Base-by-base conservation (phyloP, 2,113 vertebrate genomes). In the Balaeniceps rex region DNA sequence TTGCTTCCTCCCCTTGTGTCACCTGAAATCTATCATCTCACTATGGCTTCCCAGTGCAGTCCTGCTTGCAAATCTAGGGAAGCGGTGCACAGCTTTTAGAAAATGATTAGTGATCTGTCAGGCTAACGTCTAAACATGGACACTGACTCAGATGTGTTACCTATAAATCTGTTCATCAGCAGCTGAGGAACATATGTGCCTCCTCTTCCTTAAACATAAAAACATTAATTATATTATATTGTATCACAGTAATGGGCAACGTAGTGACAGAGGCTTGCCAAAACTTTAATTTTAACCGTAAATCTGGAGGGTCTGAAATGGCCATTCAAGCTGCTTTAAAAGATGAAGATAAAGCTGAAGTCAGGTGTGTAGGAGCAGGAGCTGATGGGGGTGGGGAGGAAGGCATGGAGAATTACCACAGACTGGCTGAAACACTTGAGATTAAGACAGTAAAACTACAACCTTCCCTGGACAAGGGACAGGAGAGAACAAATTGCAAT, bases 151-250 rank as follows among this genome's bases (percentile, higher is more conserved):
- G 77, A 93, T 78, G 83, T 85, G 81, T 95, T 96, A 96, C 93
- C 96, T 94, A 97, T 97, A 98, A 98, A 97, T 97, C 94, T 97
- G 96, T 58, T 96, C 96, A 92, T 97, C 96, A 91, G 90, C 96
- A 87, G 90, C 94, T 83, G 88, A 91, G 92, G 89, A 96, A 94
- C 97, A 97, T 97, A 97, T 96, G 96, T 97, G 97, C 93, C 75
- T 93, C 74, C 86, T 96, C 96, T 98, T 91, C 88, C 93, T 97
- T 97, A 95, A 96, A 96, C 96, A 97, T 94, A 95, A 97, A 97
- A 97, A 87, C 97, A 98, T 97, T 97, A 97, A 98, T 98, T 98
- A 97, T 72, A 38, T 92, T 96, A 82, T 84, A 96, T 94, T 95
- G 93, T 97, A 94, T 88, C 92, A 79, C 25, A 61, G 93, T 90